Evolutionary conservation across 1,140 invertebrate species (phyloP).

Genomic region (Neoseiulus cucumeris): DNA sequence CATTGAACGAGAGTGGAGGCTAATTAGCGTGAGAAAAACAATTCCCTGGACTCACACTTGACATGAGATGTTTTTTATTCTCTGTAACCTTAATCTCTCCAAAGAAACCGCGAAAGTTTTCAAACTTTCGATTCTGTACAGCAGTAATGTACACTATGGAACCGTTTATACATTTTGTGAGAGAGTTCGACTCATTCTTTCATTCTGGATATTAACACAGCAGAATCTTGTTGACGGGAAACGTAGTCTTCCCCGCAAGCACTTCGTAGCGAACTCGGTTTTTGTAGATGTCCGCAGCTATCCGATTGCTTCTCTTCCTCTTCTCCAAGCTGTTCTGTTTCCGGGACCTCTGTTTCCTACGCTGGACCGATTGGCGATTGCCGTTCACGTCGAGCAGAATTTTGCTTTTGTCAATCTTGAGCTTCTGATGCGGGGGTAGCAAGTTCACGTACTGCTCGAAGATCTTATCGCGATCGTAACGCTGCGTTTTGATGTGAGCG

Average conservation of each 20-base stretch:
- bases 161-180: too few relatives aligned
- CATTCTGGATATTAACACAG: background rate
- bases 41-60: too few relatives aligned
- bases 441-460: background rate
- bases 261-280: background rate
- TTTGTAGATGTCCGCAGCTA: constrained; percentile 4
- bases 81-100: too few relatives aligned
- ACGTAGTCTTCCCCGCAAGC: background rate
- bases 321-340: constrained; percentile 7
- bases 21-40: too few relatives aligned
- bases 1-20: too few relatives aligned
- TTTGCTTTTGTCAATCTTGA: background rate
- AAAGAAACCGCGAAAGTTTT: too few relatives aligned
- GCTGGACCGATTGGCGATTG: background rate
- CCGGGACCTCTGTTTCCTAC: background rate
- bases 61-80: too few relatives aligned
- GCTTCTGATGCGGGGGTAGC: background rate
- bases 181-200: too few relatives aligned
- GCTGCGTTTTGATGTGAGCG: background rate
- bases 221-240: constrained; percentile 2
- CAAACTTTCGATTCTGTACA: too few relatives aligned
- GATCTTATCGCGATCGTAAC: constrained; percentile 1
- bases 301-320: background rate
- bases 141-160: too few relatives aligned
- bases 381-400: background rate